Conservation (phyloP, 1,140 invertebrate species). For the Zaprionus taronus region DNA sequence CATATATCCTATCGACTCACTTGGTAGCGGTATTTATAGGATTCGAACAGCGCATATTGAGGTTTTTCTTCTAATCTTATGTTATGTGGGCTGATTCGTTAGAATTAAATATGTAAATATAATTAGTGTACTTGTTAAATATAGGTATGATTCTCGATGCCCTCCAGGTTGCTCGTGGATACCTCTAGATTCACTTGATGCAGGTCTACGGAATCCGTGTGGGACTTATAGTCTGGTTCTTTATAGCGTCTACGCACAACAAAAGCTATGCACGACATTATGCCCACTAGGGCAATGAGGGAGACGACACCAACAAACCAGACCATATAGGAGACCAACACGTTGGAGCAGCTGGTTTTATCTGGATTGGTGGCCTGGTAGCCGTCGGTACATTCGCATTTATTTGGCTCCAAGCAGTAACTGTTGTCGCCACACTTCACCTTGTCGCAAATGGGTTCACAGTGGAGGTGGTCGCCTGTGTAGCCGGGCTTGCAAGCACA, state of each 20-base stretch:
- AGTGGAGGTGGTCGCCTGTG: constrained; percentile 69
- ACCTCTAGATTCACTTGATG: neutral
- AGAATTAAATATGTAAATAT: neutral
- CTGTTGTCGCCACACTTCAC: constrained; percentile 48
- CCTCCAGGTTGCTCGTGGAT: neutral
- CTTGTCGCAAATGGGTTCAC: constrained; percentile 6
- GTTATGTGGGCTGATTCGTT: neutral
- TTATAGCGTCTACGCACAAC: neutral
- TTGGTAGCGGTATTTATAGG: neutral
- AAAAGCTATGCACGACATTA: neutral
- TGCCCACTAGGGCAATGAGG: neutral
- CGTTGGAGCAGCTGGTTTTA: constrained; percentile 14
- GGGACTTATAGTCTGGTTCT: neutral
- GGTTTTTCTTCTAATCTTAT: neutral
- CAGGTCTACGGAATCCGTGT: neutral
- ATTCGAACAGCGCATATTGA: neutral
- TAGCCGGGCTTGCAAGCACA: constrained; percentile 87
- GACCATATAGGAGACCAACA: neutral
- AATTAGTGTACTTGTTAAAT: neutral
- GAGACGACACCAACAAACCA: neutral
- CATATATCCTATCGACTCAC: neutral
- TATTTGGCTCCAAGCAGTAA: constrained; percentile 45
- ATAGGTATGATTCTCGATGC: constrained; percentile 18
- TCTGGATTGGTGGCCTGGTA: constrained; percentile 40
- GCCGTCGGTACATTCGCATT: constrained; percentile 80